A percentile compares a stretch with the other conserved stretches of the same genome.
Conservation (phyloP, 2,113 vertebrate genomes). For the Poecilia latipinna region DNA sequence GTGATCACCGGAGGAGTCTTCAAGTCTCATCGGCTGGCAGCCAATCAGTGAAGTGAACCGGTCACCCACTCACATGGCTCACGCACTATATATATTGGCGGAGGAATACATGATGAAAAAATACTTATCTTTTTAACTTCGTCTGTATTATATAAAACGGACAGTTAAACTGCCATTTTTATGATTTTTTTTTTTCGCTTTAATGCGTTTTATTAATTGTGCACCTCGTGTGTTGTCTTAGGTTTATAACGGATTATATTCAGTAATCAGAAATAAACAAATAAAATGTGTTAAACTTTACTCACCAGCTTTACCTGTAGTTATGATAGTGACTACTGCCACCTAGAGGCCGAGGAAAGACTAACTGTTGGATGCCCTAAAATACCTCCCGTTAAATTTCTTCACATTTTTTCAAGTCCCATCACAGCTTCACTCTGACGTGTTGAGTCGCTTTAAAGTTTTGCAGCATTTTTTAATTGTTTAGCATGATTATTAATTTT, state of each 20-base stretch:
- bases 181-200: not conserved
- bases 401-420: too few species aligned
- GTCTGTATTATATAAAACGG: not conserved
- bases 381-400: too few species aligned
- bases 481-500: too few species aligned
- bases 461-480: too few species aligned
- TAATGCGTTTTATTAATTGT: not conserved
- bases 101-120: not conserved
- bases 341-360: constrained; percentile 17
- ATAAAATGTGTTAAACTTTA: not conserved
- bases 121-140: not conserved
- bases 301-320: not conserved
- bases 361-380: not conserved
- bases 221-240: too few species aligned
- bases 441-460: too few species aligned
- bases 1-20: not conserved
- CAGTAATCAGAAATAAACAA: not conserved
- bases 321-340: not conserved
- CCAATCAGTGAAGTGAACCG: not conserved
- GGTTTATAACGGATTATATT: not conserved
- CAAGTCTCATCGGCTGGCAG: not conserved
- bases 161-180: not conserved
- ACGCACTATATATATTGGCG: not conserved
- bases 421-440: too few species aligned
- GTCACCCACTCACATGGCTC: not conserved